Evolutionary conservation across 2,113 vertebrate species (phyloP).

Genomic region (Dasyornis broadbenti): DNA sequence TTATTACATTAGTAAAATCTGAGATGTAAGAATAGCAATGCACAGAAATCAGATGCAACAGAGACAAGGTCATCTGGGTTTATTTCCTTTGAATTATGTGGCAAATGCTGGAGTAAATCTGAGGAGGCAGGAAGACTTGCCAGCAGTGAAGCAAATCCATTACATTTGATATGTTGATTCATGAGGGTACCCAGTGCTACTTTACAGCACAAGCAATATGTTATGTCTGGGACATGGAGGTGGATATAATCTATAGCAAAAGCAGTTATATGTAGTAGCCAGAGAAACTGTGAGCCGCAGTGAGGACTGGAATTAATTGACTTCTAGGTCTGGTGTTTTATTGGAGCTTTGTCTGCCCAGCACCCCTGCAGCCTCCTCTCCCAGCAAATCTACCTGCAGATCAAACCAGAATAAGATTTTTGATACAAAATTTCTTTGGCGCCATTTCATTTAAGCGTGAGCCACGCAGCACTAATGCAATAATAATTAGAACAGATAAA

Average conservation of each 20-base stretch:
- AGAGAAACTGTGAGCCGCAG: neutral
- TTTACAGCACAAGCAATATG: conserved; percentile 11
- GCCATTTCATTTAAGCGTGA: fast-evolving
- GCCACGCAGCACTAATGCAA: neutral
- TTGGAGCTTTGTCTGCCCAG: neutral
- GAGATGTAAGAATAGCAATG: neutral
- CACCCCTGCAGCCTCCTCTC: neutral
- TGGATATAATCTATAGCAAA: neutral
- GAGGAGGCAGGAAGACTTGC: conserved; percentile 1
- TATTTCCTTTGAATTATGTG: conserved; percentile 33
- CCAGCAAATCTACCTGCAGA: neutral
- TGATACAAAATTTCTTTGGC: neutral
- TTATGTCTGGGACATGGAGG: neutral
- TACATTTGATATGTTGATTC: conserved; percentile 28
- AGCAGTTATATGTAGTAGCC: neutral
- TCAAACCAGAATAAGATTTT: neutral
- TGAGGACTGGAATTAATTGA: conserved; percentile 28
- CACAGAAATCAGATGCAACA: neutral
- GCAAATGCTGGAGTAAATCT: neutral
- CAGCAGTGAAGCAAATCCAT: conserved; percentile 18
- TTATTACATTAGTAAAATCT: neutral
- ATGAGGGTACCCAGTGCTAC: neutral
- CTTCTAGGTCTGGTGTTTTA: neutral
- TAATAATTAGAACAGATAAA: neutral
- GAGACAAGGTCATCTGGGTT: neutral